Base-by-base conservation (phyloP, 2,888 invertebrate species). In the Periphyllus acericola region DNA sequence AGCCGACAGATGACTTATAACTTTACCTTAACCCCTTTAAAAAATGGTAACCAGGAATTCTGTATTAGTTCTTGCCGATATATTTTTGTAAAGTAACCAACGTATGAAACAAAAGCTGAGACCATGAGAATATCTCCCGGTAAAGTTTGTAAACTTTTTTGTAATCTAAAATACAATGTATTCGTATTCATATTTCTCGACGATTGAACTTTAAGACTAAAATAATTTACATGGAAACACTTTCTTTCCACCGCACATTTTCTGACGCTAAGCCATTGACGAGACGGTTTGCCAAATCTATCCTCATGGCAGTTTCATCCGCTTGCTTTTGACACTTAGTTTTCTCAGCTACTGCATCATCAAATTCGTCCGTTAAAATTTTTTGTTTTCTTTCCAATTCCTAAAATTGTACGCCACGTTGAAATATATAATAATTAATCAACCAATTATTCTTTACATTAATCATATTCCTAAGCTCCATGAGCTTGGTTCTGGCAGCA, bases 211-310 rank as follows among this genome's bases (percentile, higher is more conserved):
- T 11, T 14, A 14, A 46, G 14, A 46, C 8, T 46, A 40, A 68
- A 75, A 32, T 89, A 40, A 87, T 90, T 90, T 90, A 94, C 93
- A 90, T 91, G 90, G 92, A 91, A 0, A 95, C 94, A 21, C 94
- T 93, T 89, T 95, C 94, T 40, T 94, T 93, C 96, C 96, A 97
- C 32, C 96, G 94, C 81, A 95, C 93, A 91, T 98, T 98, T 91
- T 98, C 98, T 0, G 98, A 97, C 19, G 96, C 97, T 89, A 99
- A 93, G 34, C 98, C 98, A 90, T 96, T 97, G 1, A 98, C 97
- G 34, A 98, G 93, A 90, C 98, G 93, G 91, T 98, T 97, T 6
- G 98, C 98, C 89, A 98, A 92, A 91, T 96, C 96, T 89, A 98
- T 98, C 71, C 96, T 97, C 89, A 94, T 93, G 9, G 96, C 95